A percentile compares a stretch with the other conserved stretches of the same genome.
Evolutionary conservation across 2,797 vertebrate genomes (phyloP).

Genomic region (Meriones psammophilus): DNA sequence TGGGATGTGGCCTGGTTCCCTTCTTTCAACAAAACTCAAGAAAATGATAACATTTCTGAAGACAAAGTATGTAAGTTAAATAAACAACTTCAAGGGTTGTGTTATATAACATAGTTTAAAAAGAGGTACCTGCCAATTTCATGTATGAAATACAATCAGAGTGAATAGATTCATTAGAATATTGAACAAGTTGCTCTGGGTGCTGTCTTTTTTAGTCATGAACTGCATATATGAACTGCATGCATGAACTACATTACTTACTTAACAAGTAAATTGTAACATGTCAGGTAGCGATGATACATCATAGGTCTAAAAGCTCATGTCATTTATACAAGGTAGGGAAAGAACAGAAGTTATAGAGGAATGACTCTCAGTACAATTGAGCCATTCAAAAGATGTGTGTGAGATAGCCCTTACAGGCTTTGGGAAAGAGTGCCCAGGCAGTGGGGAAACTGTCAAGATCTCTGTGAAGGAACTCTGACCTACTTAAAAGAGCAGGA

Average conservation of each 20-base stretch:
- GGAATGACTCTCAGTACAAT: not conserved
- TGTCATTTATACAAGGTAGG: not conserved
- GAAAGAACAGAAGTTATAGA: conserved; percentile 3
- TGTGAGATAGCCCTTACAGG: not conserved
- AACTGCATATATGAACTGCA: conserved; percentile 36
- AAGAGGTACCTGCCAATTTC: conserved; percentile 16
- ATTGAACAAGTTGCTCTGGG: not conserved
- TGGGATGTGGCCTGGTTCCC: not conserved
- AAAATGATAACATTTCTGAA: conserved; percentile 17
- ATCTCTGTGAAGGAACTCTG: not conserved
- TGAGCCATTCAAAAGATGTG: not conserved
- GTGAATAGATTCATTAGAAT: conserved; percentile 16
- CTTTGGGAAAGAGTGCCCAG: not conserved
- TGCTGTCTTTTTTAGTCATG: not conserved
- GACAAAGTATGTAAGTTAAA: conserved; percentile 23
- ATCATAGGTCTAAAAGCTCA: not conserved
- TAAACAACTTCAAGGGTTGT: conserved; percentile 29
- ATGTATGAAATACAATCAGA: conserved; percentile 36
- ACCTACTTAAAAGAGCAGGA: not conserved
- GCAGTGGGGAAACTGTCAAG: not conserved
- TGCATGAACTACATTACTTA: conserved; percentile 12
- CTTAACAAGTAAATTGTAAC: conserved; percentile 39
- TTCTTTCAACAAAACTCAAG: conserved; percentile 41
- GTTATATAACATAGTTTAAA: conserved; percentile 8
- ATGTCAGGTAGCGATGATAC: not conserved